These are phyloP conservation scores for Lepidochrysops patricia DNA, from an alignment of 2,888 invertebrate species.

Conservation along the genomic window DNA sequence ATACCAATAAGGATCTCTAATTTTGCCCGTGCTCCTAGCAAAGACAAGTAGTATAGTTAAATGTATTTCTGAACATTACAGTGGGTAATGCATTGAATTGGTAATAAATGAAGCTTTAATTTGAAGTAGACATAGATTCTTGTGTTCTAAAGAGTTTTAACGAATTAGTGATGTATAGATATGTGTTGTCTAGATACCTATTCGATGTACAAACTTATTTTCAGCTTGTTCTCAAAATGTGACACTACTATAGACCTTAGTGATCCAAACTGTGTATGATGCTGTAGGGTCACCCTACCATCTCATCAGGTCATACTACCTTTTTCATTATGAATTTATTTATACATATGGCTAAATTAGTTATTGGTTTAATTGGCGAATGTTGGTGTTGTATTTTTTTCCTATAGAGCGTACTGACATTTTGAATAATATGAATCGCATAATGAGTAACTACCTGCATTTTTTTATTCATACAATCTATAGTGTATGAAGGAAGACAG, in stretches of 20 bases:
- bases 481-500: no score
- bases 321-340: no score
- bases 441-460: no score
- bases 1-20: no score
- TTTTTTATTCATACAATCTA: neutral
- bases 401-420: no score
- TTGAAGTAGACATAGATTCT: constrained; percentile 64
- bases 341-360: no score
- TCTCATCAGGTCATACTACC: no score
- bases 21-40: constrained; percentile 34
- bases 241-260: neutral
- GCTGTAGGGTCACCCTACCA: neutral
- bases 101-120: constrained; percentile 71
- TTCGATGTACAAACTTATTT: constrained; percentile 24
- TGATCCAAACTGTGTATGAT: neutral
- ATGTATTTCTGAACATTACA: constrained; percentile 43
- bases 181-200: constrained; percentile 23
- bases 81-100: constrained; percentile 47
- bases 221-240: constrained; percentile 7
- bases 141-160: constrained; percentile 59
- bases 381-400: no score
- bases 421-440: no score
- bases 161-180: constrained; percentile 37
- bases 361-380: no score
- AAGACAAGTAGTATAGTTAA: constrained; percentile 48